A percentile compares a stretch with the other conserved stretches of the same genome.
These are phyloP conservation scores for Palaemon carinicauda DNA, from an alignment of 1,140 invertebrate species.

Conservation along the genomic window DNA sequence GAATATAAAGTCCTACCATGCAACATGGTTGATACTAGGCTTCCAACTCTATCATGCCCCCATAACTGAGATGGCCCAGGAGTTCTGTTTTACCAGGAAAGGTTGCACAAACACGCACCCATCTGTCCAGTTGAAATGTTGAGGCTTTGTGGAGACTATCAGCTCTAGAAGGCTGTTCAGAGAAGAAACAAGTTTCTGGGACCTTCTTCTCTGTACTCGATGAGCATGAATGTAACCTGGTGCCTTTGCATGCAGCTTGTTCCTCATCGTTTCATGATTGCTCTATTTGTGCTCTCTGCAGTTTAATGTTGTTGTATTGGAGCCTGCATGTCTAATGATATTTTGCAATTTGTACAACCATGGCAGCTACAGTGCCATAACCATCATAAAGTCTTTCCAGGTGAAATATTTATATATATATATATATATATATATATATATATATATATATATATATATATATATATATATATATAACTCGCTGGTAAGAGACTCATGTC, in stretches of 20 bases:
- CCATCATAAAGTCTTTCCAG: background rate
- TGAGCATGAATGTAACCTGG: background rate
- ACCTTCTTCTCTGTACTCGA: background rate
- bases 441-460: too few species aligned
- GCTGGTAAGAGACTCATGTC: too few species aligned
- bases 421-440: too few species aligned
- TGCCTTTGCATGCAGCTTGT: background rate
- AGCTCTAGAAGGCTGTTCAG: background rate
- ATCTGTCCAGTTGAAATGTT: slow-evolving; percentile 3
- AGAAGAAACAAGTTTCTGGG: background rate
- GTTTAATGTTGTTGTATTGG: background rate
- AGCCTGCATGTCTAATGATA: background rate
- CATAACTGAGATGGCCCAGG: too few species aligned
- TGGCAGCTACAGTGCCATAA: background rate
- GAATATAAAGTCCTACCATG: too few species aligned
- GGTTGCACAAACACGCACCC: too few species aligned
- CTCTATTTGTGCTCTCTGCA: too few species aligned
- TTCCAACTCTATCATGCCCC: too few species aligned
- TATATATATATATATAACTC: too few species aligned
- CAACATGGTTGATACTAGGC: too few species aligned
- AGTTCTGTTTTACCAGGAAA: too few species aligned
- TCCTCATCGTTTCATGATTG: background rate
- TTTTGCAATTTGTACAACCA: background rate
- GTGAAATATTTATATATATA: too few species aligned
- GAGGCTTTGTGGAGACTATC: background rate